Base-by-base conservation (phyloP, 2,797 vertebrate genomes). In the Phyllotis vaccarum region DNA sequence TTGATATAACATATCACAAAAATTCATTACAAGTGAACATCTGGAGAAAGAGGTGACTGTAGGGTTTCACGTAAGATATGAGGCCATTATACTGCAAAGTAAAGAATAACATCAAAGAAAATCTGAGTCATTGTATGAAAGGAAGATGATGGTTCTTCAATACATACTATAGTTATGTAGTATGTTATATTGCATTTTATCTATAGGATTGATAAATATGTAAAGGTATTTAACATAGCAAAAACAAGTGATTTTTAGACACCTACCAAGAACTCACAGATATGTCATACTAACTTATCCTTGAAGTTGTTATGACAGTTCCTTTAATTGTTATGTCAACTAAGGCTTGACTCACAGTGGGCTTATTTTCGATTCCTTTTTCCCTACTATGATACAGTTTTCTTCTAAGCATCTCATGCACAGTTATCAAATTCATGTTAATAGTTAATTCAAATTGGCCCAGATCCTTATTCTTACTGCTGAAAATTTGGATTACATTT, bases 381-480 rank as follows among this genome's bases (percentile, higher is more conserved):
- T 8, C 86, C 94, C 95, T 60, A 31, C 43, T 91, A 0, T 62
- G 58, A 22, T 72, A 34, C 10, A 87, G 31, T 85, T 76, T 46
- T 62, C 14, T 27, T 58, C 56, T 58, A 37, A 88, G 52, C 37
- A 49, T 76, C 13, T 34, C 58, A 56, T 76, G 60, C 17, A 27
- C 76, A 80, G 82, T 96, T 93, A 37, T 75, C 93, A 96, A 93
- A 64, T 70, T 89, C 22, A 92, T 75, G 43, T 62, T 97, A 78
- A 88, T 70, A 82, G 76, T 81, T 27, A 89, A 40, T 66, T 22
- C 74, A 96, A 86, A 95, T 24, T 94, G 64, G 27, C 43, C 72
- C 88, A 3, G 31, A 21, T 93, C 27, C 52, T 96, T 96, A 87
- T 85, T 58, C 16, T 82, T 92, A 85, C 60, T 93, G 86, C 21